phyloP scores from a whole-genome alignment of 2,888 invertebrate genomes.

The Ametastegia equiseti region DNA sequence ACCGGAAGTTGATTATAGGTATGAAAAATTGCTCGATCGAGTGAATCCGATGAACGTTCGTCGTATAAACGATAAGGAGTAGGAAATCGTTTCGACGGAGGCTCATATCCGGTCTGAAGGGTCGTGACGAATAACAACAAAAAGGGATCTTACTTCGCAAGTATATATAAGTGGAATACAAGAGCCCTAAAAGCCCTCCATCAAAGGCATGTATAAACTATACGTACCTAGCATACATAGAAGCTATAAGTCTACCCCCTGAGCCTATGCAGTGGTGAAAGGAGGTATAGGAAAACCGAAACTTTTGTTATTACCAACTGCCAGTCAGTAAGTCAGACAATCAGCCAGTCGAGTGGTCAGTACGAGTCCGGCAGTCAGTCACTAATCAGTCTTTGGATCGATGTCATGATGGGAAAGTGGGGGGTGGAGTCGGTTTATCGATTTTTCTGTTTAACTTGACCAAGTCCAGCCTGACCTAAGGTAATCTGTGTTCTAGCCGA shows the following conservation, averaged over 20 bases:
- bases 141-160: background rate
- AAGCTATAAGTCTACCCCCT: too few species aligned
- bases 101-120: background rate
- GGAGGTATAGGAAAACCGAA: background rate
- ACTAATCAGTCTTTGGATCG: slow-evolving; percentile 7
- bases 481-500: background rate
- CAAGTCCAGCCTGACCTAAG: slow-evolving; percentile 13
- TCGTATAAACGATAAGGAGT: too few species aligned
- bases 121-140: background rate
- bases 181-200: background rate
- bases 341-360: background rate
- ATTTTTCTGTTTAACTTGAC: slow-evolving; percentile 38
- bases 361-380: background rate
- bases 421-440: background rate
- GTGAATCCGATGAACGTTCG: too few species aligned
- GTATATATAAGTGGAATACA: too few species aligned
- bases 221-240: too few species aligned
- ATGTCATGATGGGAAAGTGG: background rate
- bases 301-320: background rate
- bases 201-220: background rate
- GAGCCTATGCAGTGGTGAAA: too few species aligned
- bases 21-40: background rate
- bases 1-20: background rate
- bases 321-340: background rate
- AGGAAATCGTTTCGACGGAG: background rate